Evolutionary conservation across 2,113 vertebrate genomes (phyloP).

Genomic region (Megaleporinus macrocephalus): DNA sequence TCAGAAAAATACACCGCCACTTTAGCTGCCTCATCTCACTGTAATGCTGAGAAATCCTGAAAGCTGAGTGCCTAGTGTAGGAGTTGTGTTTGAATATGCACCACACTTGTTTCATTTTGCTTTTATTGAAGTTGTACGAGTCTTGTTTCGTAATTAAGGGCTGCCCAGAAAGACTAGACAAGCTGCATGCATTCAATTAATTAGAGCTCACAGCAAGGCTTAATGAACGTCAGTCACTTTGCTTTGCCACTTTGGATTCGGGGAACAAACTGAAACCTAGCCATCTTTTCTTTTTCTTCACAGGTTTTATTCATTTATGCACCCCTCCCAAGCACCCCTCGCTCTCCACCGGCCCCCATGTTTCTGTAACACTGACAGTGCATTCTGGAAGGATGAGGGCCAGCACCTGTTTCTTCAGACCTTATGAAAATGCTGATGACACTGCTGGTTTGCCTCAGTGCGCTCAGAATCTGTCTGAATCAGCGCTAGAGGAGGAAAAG

Average conservation of each 20-base stretch:
- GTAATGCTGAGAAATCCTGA: neutral
- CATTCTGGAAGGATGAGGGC: neutral
- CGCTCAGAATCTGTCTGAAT: too few relatives aligned
- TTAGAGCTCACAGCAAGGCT: neutral
- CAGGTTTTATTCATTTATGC: neutral
- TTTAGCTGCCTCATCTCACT: conserved; percentile 3
- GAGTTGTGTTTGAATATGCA: neutral
- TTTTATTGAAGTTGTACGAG: conserved; percentile 14
- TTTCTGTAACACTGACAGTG: neutral
- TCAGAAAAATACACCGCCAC: conserved; percentile 22
- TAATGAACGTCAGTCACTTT: conserved; percentile 15
- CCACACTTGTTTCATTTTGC: neutral
- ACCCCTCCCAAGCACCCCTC: too few relatives aligned
- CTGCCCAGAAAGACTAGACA: neutral
- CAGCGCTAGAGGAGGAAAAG: too few relatives aligned
- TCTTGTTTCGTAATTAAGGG: conserved; percentile 5
- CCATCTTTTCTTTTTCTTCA: neutral
- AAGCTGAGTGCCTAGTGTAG: conserved; percentile 26
- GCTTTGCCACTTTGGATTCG: neutral
- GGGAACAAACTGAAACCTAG: neutral
- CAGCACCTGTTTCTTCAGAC: neutral
- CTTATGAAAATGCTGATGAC: neutral
- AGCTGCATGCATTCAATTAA: conserved; percentile 12
- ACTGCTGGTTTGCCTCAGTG: too few relatives aligned
- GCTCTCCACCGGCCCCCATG: neutral